A percentile compares a stretch with the other conserved stretches of the same genome.
Evolutionary conservation across 1,140 invertebrate genomes (phyloP).

Genomic region (Drosophila sp.): DNA sequence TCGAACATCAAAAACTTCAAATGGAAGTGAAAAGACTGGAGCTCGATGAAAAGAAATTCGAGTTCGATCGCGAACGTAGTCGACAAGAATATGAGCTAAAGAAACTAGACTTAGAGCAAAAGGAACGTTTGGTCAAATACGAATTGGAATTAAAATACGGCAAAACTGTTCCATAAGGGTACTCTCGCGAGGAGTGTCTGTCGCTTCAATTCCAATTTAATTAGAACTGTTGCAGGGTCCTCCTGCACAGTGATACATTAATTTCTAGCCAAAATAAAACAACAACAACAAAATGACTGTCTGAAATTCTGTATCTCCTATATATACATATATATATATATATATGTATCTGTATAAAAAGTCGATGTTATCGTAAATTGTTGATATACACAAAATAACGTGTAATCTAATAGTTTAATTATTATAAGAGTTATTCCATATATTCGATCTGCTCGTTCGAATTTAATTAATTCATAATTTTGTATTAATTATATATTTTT

Average conservation of each 20-base stretch:
- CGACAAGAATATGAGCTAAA: conserved; percentile 2
- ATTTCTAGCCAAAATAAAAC: conserved; percentile 8
- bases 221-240: not conserved
- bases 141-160: conserved; percentile 13
- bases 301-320: conserved; percentile 4
- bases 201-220: not conserved
- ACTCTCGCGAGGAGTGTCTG: too few relatives aligned
- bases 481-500: conserved; percentile 6
- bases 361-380: not conserved
- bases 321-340: not conserved
- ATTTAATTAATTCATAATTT: conserved; percentile 12
- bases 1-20: conserved; percentile 1
- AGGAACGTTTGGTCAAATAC: conserved; percentile 12
- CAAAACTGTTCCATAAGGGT: conserved; percentile 1
- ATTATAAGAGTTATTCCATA: not conserved
- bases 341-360: not conserved
- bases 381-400: not conserved
- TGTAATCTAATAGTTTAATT: not conserved
- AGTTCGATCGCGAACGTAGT: conserved; percentile 6
- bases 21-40: conserved; percentile 5
- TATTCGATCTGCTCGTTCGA: not conserved
- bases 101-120: conserved; percentile 15
- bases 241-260: not conserved
- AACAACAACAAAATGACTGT: not conserved
- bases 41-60: conserved; percentile 11